These are phyloP conservation scores for Eurypyga helias DNA, from an alignment of 2,113 vertebrate species.

Conservation along the genomic window DNA sequence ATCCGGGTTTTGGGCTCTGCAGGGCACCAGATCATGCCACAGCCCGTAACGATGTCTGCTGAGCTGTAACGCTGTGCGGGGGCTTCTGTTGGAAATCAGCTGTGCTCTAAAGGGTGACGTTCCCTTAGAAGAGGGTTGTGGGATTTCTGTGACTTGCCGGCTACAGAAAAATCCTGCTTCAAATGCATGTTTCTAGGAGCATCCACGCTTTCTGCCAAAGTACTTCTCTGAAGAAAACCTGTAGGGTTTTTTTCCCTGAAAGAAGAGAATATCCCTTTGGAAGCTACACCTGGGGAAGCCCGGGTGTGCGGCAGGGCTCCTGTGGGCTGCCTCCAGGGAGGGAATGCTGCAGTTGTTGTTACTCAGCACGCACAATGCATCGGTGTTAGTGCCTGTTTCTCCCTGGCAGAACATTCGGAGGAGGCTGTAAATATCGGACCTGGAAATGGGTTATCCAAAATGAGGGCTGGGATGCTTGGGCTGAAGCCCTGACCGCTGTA, in stretches of 20 bases:
- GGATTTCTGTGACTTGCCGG: neutral
- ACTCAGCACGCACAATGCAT: rapidly evolving
- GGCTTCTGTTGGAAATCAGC: neutral
- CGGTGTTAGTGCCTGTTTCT: neutral
- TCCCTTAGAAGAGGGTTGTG: neutral
- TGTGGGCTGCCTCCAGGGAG: neutral
- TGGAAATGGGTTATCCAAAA: neutral
- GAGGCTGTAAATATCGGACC: neutral
- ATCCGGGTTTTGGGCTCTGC: neutral
- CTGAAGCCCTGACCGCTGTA: neutral
- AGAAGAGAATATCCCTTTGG: neutral
- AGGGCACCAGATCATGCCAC: neutral
- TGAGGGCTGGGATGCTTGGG: neutral
- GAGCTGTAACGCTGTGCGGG: neutral
- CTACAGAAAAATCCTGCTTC: neutral
- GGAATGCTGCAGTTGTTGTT: neutral
- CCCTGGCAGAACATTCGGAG: neutral
- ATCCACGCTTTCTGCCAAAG: neutral
- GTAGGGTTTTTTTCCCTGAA: neutral
- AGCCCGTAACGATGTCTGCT: neutral
- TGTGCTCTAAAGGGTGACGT: neutral
- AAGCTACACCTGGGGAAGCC: neutral
- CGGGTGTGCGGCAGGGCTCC: neutral
- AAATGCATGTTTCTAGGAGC: neutral
- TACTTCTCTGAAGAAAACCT: neutral